Conservation (phyloP, 1,140 invertebrate species). For the Geopemphigus sp. region DNA sequence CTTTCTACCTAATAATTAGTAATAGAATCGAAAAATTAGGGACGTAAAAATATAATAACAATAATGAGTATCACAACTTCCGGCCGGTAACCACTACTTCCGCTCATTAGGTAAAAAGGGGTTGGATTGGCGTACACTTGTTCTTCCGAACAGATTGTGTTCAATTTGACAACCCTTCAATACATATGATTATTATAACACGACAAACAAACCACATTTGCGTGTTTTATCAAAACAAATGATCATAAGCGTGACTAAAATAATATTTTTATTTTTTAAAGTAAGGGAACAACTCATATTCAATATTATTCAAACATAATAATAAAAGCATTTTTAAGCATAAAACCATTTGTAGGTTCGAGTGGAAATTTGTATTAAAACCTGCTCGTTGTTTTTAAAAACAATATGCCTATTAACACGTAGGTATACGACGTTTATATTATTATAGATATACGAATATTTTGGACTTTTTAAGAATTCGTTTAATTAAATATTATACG, state of each 20-base stretch:
- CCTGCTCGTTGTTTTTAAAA: not conserved
- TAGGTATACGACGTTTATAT: no score
- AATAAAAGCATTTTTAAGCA: not conserved
- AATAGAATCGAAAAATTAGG: conserved; percentile 25
- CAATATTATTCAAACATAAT: not conserved
- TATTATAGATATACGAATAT: no score
- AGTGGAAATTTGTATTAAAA: not conserved
- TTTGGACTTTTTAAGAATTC: no score
- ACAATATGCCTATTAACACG: not conserved
- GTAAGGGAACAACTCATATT: not conserved
- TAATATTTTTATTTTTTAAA: not conserved
- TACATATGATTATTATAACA: conserved; percentile 6
- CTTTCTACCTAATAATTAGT: conserved; percentile 31
- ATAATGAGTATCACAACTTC: conserved; percentile 49
- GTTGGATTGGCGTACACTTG: conserved; percentile 19
- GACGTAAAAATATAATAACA: conserved; percentile 39
- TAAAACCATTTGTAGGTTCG: not conserved
- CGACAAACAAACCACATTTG: conserved; percentile 39
- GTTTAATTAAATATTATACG: no score
- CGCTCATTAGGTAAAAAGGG: conserved; percentile 43
- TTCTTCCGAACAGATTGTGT: conserved; percentile 45
- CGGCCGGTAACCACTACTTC: conserved; percentile 45
- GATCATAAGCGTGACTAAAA: conserved; percentile 18
- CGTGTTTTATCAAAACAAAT: conserved; percentile 45
- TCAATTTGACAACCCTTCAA: conserved; percentile 45